These are phyloP conservation scores for Gopherus evgoodei DNA, from an alignment of 2,113 vertebrate species.

Conservation along the genomic window DNA sequence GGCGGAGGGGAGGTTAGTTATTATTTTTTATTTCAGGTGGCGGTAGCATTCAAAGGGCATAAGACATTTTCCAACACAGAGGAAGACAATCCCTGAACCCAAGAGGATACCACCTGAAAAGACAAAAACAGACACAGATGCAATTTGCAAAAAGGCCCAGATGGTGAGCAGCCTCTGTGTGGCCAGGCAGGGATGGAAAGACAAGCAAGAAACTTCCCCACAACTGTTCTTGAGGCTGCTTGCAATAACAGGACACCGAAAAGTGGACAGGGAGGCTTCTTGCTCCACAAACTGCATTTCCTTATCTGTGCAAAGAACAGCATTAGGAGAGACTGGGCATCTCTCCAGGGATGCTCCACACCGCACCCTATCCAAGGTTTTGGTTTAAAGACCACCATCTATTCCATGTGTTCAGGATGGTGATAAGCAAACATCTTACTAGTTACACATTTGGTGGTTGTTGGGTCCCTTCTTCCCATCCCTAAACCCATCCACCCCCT, in stretches of 20 bases:
- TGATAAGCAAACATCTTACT: neutral
- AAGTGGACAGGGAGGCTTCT: neutral
- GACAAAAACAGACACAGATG: neutral
- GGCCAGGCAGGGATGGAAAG: neutral
- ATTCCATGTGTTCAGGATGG: neutral
- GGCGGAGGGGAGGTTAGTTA: neutral
- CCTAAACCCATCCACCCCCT: neutral
- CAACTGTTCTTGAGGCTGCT: neutral
- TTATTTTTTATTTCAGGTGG: neutral
- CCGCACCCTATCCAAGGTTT: neutral
- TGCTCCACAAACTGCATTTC: neutral
- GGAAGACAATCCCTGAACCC: neutral
- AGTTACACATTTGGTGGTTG: neutral
- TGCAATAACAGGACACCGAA: neutral
- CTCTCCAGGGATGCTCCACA: neutral
- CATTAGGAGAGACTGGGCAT: neutral
- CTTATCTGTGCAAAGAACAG: neutral
- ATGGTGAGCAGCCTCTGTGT: neutral
- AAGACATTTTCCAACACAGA: neutral
- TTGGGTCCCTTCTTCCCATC: neutral
- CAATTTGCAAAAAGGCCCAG: neutral
- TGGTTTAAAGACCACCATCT: neutral
- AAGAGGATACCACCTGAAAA: neutral
- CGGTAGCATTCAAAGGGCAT: neutral
- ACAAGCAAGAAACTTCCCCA: neutral